Conservation (phyloP, 2,113 vertebrate genomes). For the Nycticorax nycticorax region DNA sequence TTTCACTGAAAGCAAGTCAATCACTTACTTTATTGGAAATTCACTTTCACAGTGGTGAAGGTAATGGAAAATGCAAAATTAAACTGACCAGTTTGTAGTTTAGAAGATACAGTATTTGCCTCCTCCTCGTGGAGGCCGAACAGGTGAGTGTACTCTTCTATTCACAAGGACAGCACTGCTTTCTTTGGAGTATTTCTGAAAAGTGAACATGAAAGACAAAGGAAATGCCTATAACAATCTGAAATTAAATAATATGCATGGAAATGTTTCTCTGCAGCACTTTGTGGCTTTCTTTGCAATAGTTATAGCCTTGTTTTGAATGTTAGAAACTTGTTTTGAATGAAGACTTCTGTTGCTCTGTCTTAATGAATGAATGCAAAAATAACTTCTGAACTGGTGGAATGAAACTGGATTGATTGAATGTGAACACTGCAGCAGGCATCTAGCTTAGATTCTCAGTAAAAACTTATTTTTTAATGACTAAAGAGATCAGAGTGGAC, state of each 20-base stretch:
- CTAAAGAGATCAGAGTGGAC: conserved; percentile 1
- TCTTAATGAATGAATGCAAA: not conserved
- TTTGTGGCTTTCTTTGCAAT: not conserved
- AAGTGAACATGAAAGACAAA: not conserved
- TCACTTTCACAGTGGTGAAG: not conserved
- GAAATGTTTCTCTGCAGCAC: not conserved
- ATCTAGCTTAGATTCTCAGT: not conserved
- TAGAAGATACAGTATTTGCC: not conserved
- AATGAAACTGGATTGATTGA: not conserved
- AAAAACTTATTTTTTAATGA: not conserved
- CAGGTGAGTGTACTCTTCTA: not conserved
- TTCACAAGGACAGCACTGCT: not conserved
- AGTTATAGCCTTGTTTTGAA: not conserved
- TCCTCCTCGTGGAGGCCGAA: not conserved
- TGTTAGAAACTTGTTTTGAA: not conserved
- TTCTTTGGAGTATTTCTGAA: not conserved
- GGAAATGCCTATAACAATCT: not conserved
- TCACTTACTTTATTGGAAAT: not conserved
- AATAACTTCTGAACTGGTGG: not conserved
- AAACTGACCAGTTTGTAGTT: not conserved
- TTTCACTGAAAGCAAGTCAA: not conserved
- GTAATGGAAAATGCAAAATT: not conserved
- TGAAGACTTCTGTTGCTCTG: not conserved
- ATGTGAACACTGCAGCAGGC: not conserved
- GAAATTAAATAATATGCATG: not conserved